Evolutionary conservation across 1,140 invertebrate genomes (phyloP).

Genomic region (Eufriesea mexicana): DNA sequence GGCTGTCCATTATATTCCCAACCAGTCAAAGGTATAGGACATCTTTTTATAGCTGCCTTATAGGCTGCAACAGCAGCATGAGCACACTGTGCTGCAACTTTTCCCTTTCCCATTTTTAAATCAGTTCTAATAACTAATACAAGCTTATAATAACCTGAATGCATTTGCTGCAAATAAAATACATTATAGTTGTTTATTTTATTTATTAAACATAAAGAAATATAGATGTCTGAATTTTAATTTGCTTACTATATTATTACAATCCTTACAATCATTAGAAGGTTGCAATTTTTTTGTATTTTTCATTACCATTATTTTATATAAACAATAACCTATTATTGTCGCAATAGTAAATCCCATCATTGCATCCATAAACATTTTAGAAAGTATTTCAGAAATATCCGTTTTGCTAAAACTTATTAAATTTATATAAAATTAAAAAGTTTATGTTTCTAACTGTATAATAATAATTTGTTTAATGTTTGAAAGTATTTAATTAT

Average conservation of each 20-base stretch:
- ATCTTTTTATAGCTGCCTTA: slow-evolving; percentile 84
- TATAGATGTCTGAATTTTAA: slow-evolving; percentile 2
- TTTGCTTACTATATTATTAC: slow-evolving; percentile 25
- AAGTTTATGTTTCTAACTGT: background rate
- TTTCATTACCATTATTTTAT: slow-evolving; percentile 37
- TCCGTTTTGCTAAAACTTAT: slow-evolving; percentile 19
- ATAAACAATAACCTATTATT: slow-evolving; percentile 59
- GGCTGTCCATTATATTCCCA: slow-evolving; percentile 93
- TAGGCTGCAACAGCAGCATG: slow-evolving; percentile 94
- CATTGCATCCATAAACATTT: slow-evolving; percentile 36
- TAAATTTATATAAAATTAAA: slow-evolving; percentile 6
- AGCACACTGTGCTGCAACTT: slow-evolving; percentile 95
- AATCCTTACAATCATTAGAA: slow-evolving; percentile 17
- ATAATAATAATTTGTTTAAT: background rate
- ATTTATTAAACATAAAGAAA: background rate
- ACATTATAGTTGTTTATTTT: background rate
- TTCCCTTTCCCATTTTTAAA: slow-evolving; percentile 97
- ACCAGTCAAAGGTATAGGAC: slow-evolving; percentile 85
- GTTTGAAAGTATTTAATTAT: background rate
- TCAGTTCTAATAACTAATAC: slow-evolving; percentile 94
- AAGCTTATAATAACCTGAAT: slow-evolving; percentile 86
- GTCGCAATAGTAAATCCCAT: slow-evolving; percentile 36
- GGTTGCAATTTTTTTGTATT: slow-evolving; percentile 18
- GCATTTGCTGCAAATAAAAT: slow-evolving; percentile 28
- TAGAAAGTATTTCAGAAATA: slow-evolving; percentile 20